phyloP scores from a whole-genome alignment of 2,113 vertebrate species.

The Brienomyrus longianalis region DNA sequence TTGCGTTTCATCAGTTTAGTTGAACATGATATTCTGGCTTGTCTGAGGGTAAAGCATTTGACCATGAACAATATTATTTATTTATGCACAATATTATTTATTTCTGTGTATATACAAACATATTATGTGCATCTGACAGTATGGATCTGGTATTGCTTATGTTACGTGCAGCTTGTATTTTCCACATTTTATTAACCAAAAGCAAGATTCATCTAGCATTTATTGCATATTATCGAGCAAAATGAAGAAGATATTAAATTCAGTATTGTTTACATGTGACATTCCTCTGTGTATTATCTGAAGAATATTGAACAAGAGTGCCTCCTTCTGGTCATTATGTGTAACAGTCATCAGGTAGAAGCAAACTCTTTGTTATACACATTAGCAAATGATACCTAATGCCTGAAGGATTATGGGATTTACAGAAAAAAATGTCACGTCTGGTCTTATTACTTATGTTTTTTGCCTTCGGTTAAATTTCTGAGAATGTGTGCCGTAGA shows the following conservation, averaged over 20 bases:
- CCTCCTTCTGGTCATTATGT: constrained; percentile 6
- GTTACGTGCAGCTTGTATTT: not conserved
- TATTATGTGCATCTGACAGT: not conserved
- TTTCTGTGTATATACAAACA: not conserved
- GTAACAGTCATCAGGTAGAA: not conserved
- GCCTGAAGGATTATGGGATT: not conserved
- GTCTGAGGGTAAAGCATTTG: not conserved
- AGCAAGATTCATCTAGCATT: not conserved
- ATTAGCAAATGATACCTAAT: not conserved
- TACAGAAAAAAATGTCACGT: not conserved
- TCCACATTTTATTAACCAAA: not conserved
- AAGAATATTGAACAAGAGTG: not conserved
- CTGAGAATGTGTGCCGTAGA: not conserved
- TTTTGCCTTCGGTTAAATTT: not conserved
- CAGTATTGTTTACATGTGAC: not conserved
- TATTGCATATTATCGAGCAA: not conserved
- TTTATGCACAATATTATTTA: not conserved
- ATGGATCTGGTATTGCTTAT: not conserved
- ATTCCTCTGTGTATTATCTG: not conserved
- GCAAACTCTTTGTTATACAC: not conserved
- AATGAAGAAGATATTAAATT: not conserved
- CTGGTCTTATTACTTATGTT: not conserved
- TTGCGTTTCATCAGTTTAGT: not conserved
- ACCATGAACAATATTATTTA: not conserved
- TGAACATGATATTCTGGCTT: not conserved